These are phyloP conservation scores for Cynopterus brachyotis DNA, from an alignment of 2,113 vertebrate genomes.

Conservation along the genomic window DNA sequence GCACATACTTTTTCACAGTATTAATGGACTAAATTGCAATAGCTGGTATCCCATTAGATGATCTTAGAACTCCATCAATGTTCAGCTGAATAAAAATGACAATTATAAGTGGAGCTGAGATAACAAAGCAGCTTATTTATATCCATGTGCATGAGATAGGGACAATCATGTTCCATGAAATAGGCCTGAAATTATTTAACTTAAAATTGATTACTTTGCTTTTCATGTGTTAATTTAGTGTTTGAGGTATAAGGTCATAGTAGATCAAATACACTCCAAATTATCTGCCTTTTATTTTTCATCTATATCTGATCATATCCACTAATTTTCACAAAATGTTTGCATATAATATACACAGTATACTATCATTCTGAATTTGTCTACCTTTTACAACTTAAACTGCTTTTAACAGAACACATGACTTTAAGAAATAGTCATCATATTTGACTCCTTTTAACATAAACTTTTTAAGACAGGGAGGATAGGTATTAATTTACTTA, in stretches of 20 bases:
- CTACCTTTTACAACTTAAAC: neutral
- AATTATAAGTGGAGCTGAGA: neutral
- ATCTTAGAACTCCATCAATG: neutral
- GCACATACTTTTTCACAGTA: neutral
- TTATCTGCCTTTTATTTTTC: neutral
- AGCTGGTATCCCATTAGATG: neutral
- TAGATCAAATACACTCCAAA: neutral
- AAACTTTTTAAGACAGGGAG: neutral
- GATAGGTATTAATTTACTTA: neutral
- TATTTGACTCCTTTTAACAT: neutral
- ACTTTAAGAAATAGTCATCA: neutral
- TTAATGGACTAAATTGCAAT: neutral
- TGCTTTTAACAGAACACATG: neutral
- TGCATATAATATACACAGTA: neutral
- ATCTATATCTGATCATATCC: neutral
- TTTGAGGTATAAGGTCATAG: neutral
- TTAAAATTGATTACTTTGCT: neutral
- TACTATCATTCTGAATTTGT: neutral
- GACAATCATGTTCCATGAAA: neutral
- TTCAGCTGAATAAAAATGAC: neutral
- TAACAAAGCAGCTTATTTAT: neutral
- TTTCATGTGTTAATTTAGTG: neutral
- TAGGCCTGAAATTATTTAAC: neutral
- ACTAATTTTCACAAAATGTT: neutral
- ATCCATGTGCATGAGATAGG: neutral